A percentile compares a stretch with the other conserved stretches of the same genome.
These are phyloP conservation scores for Empidonax alnorum DNA, from an alignment of 2,113 vertebrate genomes.

Conservation along the genomic window DNA sequence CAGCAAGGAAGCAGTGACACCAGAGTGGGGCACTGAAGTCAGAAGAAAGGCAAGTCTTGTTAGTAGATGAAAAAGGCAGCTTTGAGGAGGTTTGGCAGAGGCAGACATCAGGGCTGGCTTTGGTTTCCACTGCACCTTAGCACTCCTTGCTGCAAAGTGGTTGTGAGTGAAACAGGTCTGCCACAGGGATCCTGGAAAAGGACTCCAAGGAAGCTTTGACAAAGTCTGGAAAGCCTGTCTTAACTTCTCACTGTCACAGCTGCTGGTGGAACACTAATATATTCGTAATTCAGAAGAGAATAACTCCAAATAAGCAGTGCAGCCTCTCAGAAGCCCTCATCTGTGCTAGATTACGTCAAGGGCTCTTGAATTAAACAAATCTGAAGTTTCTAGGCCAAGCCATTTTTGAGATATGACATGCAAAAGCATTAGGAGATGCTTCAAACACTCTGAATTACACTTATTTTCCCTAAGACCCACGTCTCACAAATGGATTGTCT, in stretches of 20 bases:
- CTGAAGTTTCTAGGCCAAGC: slow-evolving; percentile 76
- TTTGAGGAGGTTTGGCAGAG: not conserved
- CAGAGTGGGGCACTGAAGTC: not conserved
- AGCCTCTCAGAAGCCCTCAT: slow-evolving; percentile 60
- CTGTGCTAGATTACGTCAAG: slow-evolving; percentile 70
- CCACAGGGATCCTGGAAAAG: not conserved
- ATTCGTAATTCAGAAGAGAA: slow-evolving; percentile 61
- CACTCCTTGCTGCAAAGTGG: not conserved
- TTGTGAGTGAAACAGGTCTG: not conserved
- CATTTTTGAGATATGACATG: slow-evolving; percentile 66
- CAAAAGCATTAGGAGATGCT: slow-evolving; percentile 71
- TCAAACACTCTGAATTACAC: slow-evolving; percentile 58
- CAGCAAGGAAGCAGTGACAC: not conserved
- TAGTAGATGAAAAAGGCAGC: not conserved
- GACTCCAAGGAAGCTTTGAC: slow-evolving; percentile 35
- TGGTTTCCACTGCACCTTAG: not conserved
- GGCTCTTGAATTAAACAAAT: slow-evolving; percentile 74
- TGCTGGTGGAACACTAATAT: slow-evolving; percentile 47
- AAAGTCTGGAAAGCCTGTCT: slow-evolving; percentile 30
- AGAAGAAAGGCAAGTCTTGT: not conserved
- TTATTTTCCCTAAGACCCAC: slow-evolving; percentile 57
- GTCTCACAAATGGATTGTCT: slow-evolving; percentile 49
- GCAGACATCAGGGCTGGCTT: not conserved
- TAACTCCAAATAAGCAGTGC: slow-evolving; percentile 61
- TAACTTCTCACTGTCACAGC: slow-evolving; percentile 28